phyloP scores from a whole-genome alignment of 2,888 invertebrate species.

The Patella ulyssiponensis region DNA sequence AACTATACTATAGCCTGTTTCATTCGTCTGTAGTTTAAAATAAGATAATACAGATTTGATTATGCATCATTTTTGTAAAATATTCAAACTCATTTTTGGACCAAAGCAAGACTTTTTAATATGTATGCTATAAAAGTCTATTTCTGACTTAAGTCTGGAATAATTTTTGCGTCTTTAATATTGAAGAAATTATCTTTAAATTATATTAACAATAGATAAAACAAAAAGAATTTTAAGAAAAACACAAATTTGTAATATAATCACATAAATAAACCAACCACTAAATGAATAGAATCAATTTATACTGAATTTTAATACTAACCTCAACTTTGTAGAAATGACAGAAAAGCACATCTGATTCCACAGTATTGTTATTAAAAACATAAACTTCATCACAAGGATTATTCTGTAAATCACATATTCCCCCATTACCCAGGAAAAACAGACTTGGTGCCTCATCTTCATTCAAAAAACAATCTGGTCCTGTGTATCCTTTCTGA shows the following conservation, averaged over 20 bases:
- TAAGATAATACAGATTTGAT: not conserved
- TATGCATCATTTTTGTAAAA: too few relatives aligned
- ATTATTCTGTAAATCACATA: slow-evolving; percentile 45
- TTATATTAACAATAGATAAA: too few relatives aligned
- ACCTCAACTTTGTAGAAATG: slow-evolving; percentile 29
- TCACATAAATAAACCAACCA: too few relatives aligned
- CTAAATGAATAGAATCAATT: too few relatives aligned
- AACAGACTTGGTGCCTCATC: slow-evolving; percentile 35
- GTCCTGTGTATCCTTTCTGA: slow-evolving; percentile 21
- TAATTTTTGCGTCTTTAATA: too few relatives aligned
- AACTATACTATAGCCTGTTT: slow-evolving; percentile 30
- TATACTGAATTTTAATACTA: slow-evolving; percentile 9
- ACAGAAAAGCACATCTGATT: slow-evolving; percentile 30
- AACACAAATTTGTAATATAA: too few relatives aligned
- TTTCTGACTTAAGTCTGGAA: too few relatives aligned
- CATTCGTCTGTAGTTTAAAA: slow-evolving; percentile 37
- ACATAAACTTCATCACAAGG: slow-evolving; percentile 37
- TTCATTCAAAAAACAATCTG: slow-evolving; percentile 37
- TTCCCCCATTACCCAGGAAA: slow-evolving; percentile 38
- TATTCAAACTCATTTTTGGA: too few relatives aligned
- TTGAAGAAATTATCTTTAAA: too few relatives aligned
- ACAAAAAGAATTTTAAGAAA: too few relatives aligned
- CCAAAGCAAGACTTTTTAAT: too few relatives aligned
- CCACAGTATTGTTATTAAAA: slow-evolving; percentile 41
- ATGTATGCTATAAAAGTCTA: slow-evolving; percentile 16